Evolutionary conservation across 2,113 vertebrate genomes (phyloP), one percentile per base, ranked within the genome.

Genomic region (Lathamus discolor): DNA sequence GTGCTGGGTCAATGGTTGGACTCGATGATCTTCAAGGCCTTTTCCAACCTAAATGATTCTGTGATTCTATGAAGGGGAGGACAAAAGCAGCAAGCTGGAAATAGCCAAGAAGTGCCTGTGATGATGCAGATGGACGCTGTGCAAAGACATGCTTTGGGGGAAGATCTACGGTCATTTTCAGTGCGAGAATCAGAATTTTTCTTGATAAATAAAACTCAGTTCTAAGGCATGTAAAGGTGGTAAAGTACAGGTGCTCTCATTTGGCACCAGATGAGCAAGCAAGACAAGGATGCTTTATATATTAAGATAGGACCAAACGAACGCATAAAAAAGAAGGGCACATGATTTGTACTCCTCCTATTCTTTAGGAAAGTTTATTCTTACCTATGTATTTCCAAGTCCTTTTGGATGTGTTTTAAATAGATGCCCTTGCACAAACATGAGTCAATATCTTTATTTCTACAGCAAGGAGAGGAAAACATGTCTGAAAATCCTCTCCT

Each of bases 241-340:
- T 55, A 44, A 68, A 86, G 59, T 13, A 37, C 1, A 31, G 54
- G 51, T 74, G 44, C 12, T 54, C 12, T 77, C 14, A 46, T 64
- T 23, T 37, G 43, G 18, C 66, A 78, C 20, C 37, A 43, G 66
- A 20, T 0, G 3, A 73, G 19, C 15, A 68, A 55, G 33, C 15
- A 61, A 74, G 86, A 24, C 0, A 3, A n/a, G 10, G 0, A 13
- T 74, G 54, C 13, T 72, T 75, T 37, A 11, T 15, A 13, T 0
- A 43, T 52, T 16, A 31, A 54, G 39, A 7, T 17, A 46, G 22
- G 17, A 37, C n/a, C 43, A 77, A 75, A 81, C 3, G 33, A 28
- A 39, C 61, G 41, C 0, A 2, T 5, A 54, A 31, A 79, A 51
- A 74, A 51, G 68, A 90, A 46, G 5, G 25, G 20, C 5, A 19